Base-by-base conservation (phyloP, 1,140 invertebrate genomes). In the Papilio aristodemus region DNA sequence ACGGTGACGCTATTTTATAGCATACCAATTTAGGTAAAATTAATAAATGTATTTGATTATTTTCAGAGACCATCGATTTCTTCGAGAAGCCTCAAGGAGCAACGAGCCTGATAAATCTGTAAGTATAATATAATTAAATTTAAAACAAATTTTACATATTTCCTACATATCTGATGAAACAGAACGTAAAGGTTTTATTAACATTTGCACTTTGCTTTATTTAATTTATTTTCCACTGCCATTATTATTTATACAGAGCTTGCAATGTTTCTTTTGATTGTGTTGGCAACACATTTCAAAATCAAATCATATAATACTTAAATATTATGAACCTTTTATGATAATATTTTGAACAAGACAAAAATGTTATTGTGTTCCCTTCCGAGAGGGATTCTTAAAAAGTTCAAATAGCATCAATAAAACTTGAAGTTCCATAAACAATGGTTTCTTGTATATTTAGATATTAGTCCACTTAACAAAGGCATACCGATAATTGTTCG, bases 401-500 rank as follows among this genome's bases (percentile, higher is more conserved):
- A 41, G 22, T 58, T 63, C 63, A 67, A 74, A 78, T 80, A 73
- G 59, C 70, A 19, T 63, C 60, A 67, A 74, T 79, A 72, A 77
- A 77, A 66, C 39, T 69, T 60, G 54, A 63, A 67, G 68, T 62
- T 69, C 54, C 60, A 71, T 69, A 77, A 60, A 85, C 83, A 84
- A 83, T 75, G 73, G 70, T 38, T 66, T 64, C 74, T 73, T 74
- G 67, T 75, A 54, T 54, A 54, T 50, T 62, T 59, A 62, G 74
- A 69, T 71, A 64, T 78, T 76, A 63, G 67, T 32, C 50, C 63
- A 63, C 73, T 77, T 79, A 81, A 81, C 79, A 81, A 82, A 79
- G 75, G 66, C 66, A 69, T 66, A 27, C 74, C 70, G 80, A 80
- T 85, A 84, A 87, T 85, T 87, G 82, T 81, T 81, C 70, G 43